phyloP scores from a whole-genome alignment of 2,797 vertebrate species.

The Taenioides sp. region DNA sequence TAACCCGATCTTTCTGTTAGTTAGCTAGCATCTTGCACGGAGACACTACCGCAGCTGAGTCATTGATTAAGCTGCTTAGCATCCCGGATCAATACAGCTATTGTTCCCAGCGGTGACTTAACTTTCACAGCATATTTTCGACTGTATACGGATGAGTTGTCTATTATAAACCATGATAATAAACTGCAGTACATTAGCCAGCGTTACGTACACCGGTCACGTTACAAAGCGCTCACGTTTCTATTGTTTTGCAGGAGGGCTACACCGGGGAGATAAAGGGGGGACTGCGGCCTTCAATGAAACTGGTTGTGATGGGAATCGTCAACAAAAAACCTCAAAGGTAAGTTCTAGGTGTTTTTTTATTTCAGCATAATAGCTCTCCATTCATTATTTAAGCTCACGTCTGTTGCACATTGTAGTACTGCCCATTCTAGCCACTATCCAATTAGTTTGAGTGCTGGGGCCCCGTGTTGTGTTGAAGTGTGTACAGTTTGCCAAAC shows the following conservation, averaged over 20 bases:
- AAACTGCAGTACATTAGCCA: neutral
- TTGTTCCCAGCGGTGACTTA: constrained; percentile 51
- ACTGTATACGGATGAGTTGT: neutral
- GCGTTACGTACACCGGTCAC: constrained; percentile 20
- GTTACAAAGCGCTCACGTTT: constrained; percentile 15
- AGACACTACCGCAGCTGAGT: constrained; percentile 31
- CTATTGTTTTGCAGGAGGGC: constrained; percentile 78
- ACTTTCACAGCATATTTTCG: constrained; percentile 11
- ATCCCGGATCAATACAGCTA: constrained; percentile 44
- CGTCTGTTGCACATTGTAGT: constrained; percentile 20
- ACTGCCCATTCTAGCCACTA: neutral
- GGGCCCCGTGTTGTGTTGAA: constrained; percentile 13
- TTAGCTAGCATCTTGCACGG: neutral
- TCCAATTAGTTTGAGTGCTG: constrained; percentile 22
- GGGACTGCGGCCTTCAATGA: constrained; percentile 89
- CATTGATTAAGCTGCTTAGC: constrained; percentile 17
- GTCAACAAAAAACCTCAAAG: constrained; percentile 85
- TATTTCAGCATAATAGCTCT: neutral
- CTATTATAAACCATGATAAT: neutral
- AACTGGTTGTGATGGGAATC: constrained; percentile 86
- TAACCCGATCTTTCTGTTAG: neutral
- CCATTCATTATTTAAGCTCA: constrained; percentile 9
- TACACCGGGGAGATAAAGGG: constrained; percentile 89
- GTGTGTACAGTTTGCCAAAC: constrained; percentile 10
- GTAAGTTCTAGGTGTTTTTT: constrained; percentile 56